Percentiles rank a stretch among this genome's conserved stretches.
Evolutionary conservation across 2,888 invertebrate genomes (phyloP).

Genomic region (Hetaerina titia): DNA sequence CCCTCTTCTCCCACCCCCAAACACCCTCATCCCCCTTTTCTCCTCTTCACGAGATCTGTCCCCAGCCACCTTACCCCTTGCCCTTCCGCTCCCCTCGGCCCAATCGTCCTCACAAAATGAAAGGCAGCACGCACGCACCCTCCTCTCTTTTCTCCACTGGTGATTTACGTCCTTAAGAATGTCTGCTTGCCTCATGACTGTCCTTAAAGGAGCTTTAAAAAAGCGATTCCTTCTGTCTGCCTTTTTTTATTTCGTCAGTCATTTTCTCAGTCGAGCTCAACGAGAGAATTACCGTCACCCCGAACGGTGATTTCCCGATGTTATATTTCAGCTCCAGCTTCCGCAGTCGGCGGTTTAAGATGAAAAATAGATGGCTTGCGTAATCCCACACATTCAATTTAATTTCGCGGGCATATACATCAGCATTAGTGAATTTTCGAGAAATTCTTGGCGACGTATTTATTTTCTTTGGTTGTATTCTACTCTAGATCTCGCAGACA

Average conservation of each 20-base stretch:
- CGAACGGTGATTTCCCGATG: background rate
- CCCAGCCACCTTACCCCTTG: background rate
- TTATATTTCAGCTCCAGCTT: background rate
- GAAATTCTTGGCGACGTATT: constrained; percentile 4
- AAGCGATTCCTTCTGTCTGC: background rate
- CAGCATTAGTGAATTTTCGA: constrained; percentile 1
- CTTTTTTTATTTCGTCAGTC: background rate
- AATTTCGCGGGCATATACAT: background rate
- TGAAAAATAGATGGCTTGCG: background rate
- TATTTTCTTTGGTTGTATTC: background rate
- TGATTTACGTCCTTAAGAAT: constrained; percentile 56
- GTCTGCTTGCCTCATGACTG: constrained; percentile 34
- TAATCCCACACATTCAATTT: background rate
- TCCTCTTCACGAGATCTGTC: background rate
- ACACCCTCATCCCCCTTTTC: background rate
- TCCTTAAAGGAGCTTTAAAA: constrained; percentile 19
- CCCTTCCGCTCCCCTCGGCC: background rate
- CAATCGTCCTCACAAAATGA: background rate
- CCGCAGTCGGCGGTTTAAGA: background rate
- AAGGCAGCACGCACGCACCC: background rate
- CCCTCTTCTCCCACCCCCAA: background rate
- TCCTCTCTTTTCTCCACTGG: background rate
- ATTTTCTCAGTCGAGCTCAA: background rate
- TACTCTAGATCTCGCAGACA: background rate
- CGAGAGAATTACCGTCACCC: background rate